These are phyloP conservation scores for Galemys pyrenaicus DNA, from an alignment of 2,113 vertebrate species.

Conservation along the genomic window DNA sequence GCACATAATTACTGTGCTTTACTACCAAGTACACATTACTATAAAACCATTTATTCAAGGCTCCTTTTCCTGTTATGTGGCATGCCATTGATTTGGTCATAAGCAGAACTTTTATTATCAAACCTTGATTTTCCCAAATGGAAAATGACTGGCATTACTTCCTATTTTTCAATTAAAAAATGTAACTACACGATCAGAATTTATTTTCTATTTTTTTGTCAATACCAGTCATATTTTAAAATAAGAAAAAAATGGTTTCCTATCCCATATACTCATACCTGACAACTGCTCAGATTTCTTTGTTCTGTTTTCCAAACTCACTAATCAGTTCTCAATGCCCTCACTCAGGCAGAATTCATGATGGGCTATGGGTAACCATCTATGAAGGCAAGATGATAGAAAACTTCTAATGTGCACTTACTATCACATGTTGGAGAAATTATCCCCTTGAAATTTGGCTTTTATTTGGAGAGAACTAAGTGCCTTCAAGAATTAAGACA, in stretches of 20 bases:
- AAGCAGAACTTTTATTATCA: constrained; percentile 30
- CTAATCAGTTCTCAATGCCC: neutral
- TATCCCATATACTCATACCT: neutral
- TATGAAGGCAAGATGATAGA: constrained; percentile 36
- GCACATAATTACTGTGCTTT: neutral
- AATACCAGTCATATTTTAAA: too few species aligned
- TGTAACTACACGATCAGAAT: neutral
- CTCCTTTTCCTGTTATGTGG: constrained; percentile 25
- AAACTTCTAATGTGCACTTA: constrained; percentile 29
- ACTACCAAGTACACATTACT: constrained; percentile 18
- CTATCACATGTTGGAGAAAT: constrained; percentile 55
- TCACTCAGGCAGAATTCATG: neutral
- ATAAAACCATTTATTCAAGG: neutral
- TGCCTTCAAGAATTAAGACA: constrained; percentile 25
- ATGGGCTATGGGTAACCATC: constrained; percentile 9
- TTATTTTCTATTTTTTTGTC: constrained; percentile 50
- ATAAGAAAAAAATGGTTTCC: neutral
- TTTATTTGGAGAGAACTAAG: constrained; percentile 38
- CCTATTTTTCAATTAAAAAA: constrained; percentile 51
- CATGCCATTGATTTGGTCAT: neutral
- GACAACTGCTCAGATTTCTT: neutral
- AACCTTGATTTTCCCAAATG: constrained; percentile 42
- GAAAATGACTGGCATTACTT: constrained; percentile 39
- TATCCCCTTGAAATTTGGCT: constrained; percentile 45
- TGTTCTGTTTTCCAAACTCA: neutral